Percentiles rank a stretch among this genome's conserved stretches.
Evolutionary conservation across 2,113 vertebrate genomes (phyloP).

Genomic region (Saccopteryx bilineata): DNA sequence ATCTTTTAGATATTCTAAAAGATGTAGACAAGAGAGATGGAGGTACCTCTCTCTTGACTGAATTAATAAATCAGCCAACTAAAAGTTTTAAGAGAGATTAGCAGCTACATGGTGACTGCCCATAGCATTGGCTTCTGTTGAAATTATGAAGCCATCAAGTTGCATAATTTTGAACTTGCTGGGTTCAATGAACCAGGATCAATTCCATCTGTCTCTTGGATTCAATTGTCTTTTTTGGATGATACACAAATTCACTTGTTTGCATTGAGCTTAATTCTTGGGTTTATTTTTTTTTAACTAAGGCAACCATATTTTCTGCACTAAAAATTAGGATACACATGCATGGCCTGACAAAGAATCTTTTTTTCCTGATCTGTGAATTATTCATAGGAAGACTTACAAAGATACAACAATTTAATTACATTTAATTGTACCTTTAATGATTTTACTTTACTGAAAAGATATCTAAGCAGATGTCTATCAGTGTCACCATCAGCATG

Average conservation of each 20-base stretch:
- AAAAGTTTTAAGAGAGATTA: conserved; percentile 77
- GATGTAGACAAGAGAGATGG: conserved; percentile 54
- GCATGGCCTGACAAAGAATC: conserved; percentile 54
- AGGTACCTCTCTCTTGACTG: conserved; percentile 59
- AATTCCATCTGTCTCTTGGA: conserved; percentile 70
- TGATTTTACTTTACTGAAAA: conserved; percentile 71
- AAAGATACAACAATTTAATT: conserved; percentile 69
- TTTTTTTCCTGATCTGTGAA: conserved; percentile 60
- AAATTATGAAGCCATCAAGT: conserved; percentile 60
- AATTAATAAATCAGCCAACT: conserved; percentile 70
- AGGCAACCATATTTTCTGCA: conserved; percentile 75
- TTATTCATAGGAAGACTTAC: conserved; percentile 73
- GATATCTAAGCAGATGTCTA: conserved; percentile 60
- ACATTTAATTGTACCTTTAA: conserved; percentile 69
- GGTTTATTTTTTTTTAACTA: conserved; percentile 76
- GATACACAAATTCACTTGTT: conserved; percentile 70
- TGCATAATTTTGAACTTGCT: conserved; percentile 47
- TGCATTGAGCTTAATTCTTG: conserved; percentile 65
- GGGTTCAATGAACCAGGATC: conserved; percentile 68
- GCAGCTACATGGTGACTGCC: conserved; percentile 53
- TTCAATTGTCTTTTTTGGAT: conserved; percentile 70
- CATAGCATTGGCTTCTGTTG: conserved; percentile 49
- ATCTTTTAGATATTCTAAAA: conserved; percentile 49
- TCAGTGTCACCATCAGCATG: not conserved
- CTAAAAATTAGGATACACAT: conserved; percentile 72